Percentiles rank a stretch among this genome's conserved stretches.
These are phyloP conservation scores for Bubalus kerabau DNA, from an alignment of 2,113 vertebrate genomes.

Conservation along the genomic window DNA sequence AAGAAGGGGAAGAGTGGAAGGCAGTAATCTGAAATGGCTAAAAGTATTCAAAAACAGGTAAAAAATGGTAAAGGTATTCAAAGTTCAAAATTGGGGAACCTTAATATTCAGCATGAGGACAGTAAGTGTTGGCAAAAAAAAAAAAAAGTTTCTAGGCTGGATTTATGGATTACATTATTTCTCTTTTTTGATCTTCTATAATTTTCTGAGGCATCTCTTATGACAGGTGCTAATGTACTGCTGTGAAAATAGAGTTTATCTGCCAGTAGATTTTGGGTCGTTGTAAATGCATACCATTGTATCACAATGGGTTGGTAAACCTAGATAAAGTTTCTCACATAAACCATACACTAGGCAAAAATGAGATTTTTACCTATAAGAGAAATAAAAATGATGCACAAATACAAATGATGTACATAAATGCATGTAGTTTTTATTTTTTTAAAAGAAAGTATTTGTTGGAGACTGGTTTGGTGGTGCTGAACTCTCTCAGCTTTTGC, in stretches of 20 bases:
- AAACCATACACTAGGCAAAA: background rate
- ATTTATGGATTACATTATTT: background rate
- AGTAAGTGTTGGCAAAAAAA: background rate
- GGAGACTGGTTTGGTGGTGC: too few relatives aligned
- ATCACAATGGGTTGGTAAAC: background rate
- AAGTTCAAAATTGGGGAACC: background rate
- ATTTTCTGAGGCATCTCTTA: background rate
- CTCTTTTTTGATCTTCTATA: background rate
- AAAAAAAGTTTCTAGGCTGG: background rate
- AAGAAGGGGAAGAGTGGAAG: background rate
- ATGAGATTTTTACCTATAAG: background rate
- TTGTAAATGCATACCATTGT: background rate
- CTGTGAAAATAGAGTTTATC: background rate
- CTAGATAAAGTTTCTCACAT: background rate
- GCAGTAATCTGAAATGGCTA: background rate
- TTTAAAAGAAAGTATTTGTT: too few relatives aligned
- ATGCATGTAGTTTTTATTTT: background rate
- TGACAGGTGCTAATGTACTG: background rate
- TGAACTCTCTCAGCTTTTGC: too few relatives aligned
- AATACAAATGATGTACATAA: background rate
- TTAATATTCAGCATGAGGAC: background rate
- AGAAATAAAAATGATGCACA: background rate
- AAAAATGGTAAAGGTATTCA: background rate
- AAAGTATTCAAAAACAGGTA: background rate
- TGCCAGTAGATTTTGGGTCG: background rate